Percentiles rank a stretch among this genome's conserved stretches.
Conservation (phyloP, 2,113 vertebrate genomes). For the Epinephelus cyanopodus region DNA sequence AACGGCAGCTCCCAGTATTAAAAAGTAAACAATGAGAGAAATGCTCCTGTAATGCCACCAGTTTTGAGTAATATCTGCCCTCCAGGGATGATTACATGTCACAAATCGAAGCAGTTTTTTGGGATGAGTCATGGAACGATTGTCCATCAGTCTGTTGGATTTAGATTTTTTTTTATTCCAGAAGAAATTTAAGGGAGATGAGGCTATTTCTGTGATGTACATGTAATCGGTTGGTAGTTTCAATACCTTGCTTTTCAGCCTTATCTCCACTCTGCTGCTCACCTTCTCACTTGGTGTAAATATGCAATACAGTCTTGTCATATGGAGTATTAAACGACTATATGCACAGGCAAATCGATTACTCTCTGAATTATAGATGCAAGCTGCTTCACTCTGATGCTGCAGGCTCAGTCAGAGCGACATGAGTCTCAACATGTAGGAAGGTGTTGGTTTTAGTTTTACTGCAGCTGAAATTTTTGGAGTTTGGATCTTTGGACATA, state of each 20-base stretch:
- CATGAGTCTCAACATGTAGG: background rate
- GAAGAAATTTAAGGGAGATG: background rate
- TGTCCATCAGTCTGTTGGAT: slow-evolving; percentile 22
- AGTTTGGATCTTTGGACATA: background rate
- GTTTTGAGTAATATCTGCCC: slow-evolving; percentile 43
- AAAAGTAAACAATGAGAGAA: slow-evolving; percentile 57
- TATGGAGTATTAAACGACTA: slow-evolving; percentile 35
- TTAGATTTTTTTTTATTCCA: slow-evolving; percentile 16
- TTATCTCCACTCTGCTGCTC: background rate
- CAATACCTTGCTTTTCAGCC: slow-evolving; percentile 16
- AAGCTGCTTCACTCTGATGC: background rate
- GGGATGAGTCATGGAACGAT: background rate
- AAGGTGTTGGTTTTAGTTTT: background rate
- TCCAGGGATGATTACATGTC: slow-evolving; percentile 38
- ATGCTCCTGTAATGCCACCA: slow-evolving; percentile 18
- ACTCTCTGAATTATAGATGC: slow-evolving; percentile 52
- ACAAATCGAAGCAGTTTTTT: slow-evolving; percentile 25
- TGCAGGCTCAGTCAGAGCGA: slow-evolving; percentile 2
- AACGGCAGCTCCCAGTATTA: slow-evolving; percentile 58
- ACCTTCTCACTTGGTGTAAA: slow-evolving; percentile 38
- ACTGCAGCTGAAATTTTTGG: background rate
- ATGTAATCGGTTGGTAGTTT: background rate
- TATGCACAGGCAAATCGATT: slow-evolving; percentile 54
- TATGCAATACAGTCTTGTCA: slow-evolving; percentile 11
- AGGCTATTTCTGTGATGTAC: background rate